These are phyloP conservation scores for Chouioia cunea DNA, from an alignment of 2,888 invertebrate species.

Conservation along the genomic window DNA sequence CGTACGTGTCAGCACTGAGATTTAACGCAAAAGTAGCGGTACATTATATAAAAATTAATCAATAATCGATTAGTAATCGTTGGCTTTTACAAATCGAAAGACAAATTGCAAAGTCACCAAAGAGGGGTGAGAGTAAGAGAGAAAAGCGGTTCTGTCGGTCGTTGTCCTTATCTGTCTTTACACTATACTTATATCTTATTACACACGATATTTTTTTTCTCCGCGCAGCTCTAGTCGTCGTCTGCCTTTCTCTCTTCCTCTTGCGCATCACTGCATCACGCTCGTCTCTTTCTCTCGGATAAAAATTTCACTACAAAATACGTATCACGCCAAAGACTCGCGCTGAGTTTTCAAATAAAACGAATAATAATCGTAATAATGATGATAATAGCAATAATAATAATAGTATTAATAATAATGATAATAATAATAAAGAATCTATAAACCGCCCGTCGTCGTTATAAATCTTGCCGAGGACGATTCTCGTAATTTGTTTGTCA, in stretches of 20 bases:
- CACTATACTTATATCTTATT: conserved; percentile 5
- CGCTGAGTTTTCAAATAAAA: conserved; percentile 4
- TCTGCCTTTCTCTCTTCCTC: not conserved
- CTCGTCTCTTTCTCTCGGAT: conserved; percentile 9
- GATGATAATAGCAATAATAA: not conserved
- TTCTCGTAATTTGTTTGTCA: too few relatives aligned
- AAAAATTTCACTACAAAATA: conserved; percentile 39
- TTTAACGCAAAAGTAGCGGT: conserved; percentile 42
- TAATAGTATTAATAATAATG: not conserved
- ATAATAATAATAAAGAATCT: not conserved
- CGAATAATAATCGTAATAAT: not conserved
- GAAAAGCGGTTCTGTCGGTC: not conserved
- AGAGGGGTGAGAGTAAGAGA: conserved; percentile 27
- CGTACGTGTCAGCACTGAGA: conserved; percentile 48
- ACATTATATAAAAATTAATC: conserved; percentile 42
- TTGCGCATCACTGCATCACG: too few relatives aligned
- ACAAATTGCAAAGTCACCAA: conserved; percentile 41
- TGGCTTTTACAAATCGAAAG: conserved; percentile 41
- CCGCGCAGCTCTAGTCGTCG: not conserved
- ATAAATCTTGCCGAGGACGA: too few relatives aligned
- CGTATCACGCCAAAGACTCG: conserved; percentile 36
- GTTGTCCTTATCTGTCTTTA: not conserved
- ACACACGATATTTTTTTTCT: conserved; percentile 4
- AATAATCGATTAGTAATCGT: conserved; percentile 30
- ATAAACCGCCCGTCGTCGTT: too few relatives aligned